Evolutionary conservation across 2,888 invertebrate species (phyloP).

Genomic region (Erebia palarica): DNA sequence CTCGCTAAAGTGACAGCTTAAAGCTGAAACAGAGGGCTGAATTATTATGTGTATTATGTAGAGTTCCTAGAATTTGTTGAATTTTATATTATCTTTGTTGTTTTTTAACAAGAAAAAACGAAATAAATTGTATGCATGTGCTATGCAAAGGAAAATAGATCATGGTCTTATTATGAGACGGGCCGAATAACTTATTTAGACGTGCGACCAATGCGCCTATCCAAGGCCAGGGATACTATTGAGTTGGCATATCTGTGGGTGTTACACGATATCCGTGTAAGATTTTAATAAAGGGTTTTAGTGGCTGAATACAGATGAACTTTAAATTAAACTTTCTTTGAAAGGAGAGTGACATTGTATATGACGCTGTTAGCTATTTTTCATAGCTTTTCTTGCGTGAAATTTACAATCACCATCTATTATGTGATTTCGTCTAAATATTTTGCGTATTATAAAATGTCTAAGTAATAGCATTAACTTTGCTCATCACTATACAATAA

Average conservation of each 20-base stretch:
- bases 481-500: neutral
- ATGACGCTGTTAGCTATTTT: neutral
- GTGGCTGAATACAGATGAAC: constrained; percentile 21
- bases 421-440: too few relatives aligned
- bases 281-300: constrained; percentile 21
- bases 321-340: constrained; percentile 16
- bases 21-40: too few relatives aligned
- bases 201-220: neutral
- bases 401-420: too few relatives aligned
- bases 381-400: neutral
- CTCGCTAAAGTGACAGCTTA: too few relatives aligned
- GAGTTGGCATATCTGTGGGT: neutral
- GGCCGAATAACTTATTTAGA: neutral
- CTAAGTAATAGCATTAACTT: neutral
- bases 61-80: too few relatives aligned
- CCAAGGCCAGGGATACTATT: neutral
- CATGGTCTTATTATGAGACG: neutral
- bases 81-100: too few relatives aligned
- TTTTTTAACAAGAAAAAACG: too few relatives aligned
- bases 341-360: constrained; percentile 3
- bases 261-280: neutral
- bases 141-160: too few relatives aligned
- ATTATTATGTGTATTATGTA: too few relatives aligned
- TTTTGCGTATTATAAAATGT: too few relatives aligned
- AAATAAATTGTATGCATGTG: too few relatives aligned